Conservation (phyloP, 1,140 invertebrate genomes). For the Drosophila repletoides region DNA sequence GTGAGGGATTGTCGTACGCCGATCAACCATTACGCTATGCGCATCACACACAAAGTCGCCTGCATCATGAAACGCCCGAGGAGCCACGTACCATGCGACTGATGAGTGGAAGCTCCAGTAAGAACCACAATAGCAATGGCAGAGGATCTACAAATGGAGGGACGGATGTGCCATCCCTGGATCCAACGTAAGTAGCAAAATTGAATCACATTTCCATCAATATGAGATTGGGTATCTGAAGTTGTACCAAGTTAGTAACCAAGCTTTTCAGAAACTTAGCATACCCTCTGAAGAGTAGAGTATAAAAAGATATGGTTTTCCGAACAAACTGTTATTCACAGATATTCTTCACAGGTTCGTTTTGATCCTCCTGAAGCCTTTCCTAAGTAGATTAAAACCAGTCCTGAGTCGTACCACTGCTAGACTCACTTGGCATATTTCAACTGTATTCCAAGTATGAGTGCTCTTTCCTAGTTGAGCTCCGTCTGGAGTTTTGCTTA, state of each 20-base stretch:
- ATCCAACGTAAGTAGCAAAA: slow-evolving; percentile 69
- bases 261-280: too few relatives aligned
- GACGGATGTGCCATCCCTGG: slow-evolving; percentile 54
- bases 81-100: slow-evolving; percentile 66
- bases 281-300: too few relatives aligned
- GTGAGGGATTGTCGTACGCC: slow-evolving; percentile 60
- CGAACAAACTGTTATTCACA: too few relatives aligned
- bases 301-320: too few relatives aligned
- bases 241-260: too few relatives aligned
- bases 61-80: slow-evolving; percentile 70
- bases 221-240: background rate
- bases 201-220: too few relatives aligned
- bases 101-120: slow-evolving; percentile 52
- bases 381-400: too few relatives aligned
- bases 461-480: background rate
- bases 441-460: slow-evolving; percentile 21
- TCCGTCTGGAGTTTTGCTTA: slow-evolving; percentile 15
- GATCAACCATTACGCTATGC: slow-evolving; percentile 70
- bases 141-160: slow-evolving; percentile 13
- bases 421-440: slow-evolving; percentile 51
- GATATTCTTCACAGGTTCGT: too few relatives aligned
- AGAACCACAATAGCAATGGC: slow-evolving; percentile 46
- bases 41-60: slow-evolving; percentile 61
- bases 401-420: background rate
- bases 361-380: too few relatives aligned